These are phyloP conservation scores for Albula goreensis DNA, from an alignment of 2,113 vertebrate species.

Conservation along the genomic window DNA sequence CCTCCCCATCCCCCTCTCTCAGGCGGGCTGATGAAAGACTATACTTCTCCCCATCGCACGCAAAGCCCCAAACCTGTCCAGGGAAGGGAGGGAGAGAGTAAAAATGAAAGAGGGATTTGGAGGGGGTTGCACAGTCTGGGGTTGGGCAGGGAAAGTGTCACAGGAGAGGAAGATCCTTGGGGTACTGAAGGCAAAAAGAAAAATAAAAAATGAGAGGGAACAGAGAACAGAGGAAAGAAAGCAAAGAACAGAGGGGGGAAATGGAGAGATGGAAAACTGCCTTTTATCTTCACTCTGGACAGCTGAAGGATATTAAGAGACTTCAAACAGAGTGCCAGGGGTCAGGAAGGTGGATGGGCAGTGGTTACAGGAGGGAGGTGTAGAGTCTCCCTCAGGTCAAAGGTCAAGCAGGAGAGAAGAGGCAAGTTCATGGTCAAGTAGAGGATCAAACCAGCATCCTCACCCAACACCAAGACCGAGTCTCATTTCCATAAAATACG, in stretches of 20 bases:
- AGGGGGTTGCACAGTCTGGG: neutral
- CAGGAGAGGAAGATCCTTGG: constrained; percentile 27
- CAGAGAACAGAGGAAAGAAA: constrained; percentile 8
- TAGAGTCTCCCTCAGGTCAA: constrained; percentile 4
- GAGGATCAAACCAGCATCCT: constrained; percentile 3
- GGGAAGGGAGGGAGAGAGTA: constrained; percentile 28
- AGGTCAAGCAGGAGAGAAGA: neutral
- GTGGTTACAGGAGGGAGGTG: constrained; percentile 10
- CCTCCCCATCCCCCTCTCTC: constrained; percentile 46
- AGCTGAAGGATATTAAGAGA: constrained; percentile 34
- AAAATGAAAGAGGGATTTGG: constrained; percentile 23
- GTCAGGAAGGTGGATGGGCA: constrained; percentile 17
- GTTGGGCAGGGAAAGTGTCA: constrained; percentile 34
- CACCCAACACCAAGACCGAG: neutral
- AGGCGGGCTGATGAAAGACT: constrained; percentile 65
- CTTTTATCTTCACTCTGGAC: constrained; percentile 24
- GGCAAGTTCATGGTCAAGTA: neutral
- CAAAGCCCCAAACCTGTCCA: constrained; percentile 51
- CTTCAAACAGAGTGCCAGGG: constrained; percentile 32
- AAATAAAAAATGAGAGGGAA: constrained; percentile 1
- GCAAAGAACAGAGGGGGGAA: neutral
- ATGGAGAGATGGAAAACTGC: neutral
- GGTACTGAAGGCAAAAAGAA: neutral
- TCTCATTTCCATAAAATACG: neutral
- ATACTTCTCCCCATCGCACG: constrained; percentile 59